Base-by-base conservation (phyloP, 2,113 vertebrate genomes). In the Psettodes erumei region DNA sequence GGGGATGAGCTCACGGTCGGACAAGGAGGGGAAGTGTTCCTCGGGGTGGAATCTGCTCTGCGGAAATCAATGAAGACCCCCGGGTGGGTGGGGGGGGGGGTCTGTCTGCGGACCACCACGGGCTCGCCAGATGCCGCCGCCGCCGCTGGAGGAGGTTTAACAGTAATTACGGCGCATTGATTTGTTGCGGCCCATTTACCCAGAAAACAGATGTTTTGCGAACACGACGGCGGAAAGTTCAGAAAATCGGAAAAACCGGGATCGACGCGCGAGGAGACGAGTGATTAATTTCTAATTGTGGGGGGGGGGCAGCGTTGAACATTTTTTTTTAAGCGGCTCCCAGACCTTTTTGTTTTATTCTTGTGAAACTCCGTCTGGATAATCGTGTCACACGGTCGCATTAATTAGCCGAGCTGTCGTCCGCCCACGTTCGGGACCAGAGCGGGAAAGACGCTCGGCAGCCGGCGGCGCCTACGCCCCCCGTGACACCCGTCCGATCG, bases 21-120 rank as follows among this genome's bases (percentile, higher is more conserved):
- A 75, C 72, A 82, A 76, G 75, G 71, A 71, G 71, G 40, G n/a
- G 59, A 51, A 77, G 51, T 86, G 86, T 86, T 83, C 15, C 2
- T 38, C 55, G 0, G 55, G 51, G 40, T 47, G 65, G 87, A 61
- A 69, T 83, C 63, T 61, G 68, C 45, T 65, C 16, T 15, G 68
- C 62, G 76, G 71, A 83, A 88, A 89, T 86, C 81, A 69, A 89
- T 86, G 69, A 77, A 64, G 75, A 77, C 78, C 74, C 27, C n/a
- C n/a, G n/a, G 51, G 13, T 3, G 28, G 13, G 1, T 25, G 11
- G 27, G 25, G 51, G 37, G 50, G 67, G 59, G 60, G 71, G 72
- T 64, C 35, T 81, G 77, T 78, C 61, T 62, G 45, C 0, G 25
- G 82, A 75, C 61, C 78, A 75, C 74, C 73, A 19, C 1, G 15